phyloP scores from a whole-genome alignment of 2,113 vertebrate species.

The Sinocyclocheilus rhinocerous region DNA sequence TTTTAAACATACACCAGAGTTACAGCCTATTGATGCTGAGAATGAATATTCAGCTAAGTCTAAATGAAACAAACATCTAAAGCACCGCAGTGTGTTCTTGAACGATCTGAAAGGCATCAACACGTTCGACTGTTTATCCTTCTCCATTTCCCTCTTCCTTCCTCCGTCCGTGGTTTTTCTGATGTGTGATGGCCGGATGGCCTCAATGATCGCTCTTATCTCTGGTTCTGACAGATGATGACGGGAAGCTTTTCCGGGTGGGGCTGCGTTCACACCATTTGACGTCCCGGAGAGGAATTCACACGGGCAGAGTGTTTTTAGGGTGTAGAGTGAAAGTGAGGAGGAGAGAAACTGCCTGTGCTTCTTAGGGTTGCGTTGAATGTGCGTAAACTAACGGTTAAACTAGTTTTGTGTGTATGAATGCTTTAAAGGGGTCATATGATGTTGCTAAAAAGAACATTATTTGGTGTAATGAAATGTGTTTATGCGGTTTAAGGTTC shows the following conservation, averaged over 20 bases:
- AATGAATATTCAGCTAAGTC: background rate
- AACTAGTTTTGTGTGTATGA: background rate
- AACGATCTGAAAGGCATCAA: background rate
- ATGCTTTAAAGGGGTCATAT: background rate
- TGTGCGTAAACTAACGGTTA: background rate
- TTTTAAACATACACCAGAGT: background rate
- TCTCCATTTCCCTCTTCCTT: slow-evolving; percentile 7
- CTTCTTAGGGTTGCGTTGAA: background rate
- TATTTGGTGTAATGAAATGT: too few species aligned
- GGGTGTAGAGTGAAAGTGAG: background rate
- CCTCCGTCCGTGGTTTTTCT: background rate
- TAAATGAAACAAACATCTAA: background rate
- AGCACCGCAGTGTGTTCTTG: background rate
- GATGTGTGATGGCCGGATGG: slow-evolving; percentile 24
- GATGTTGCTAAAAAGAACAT: too few species aligned
- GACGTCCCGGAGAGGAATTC: background rate
- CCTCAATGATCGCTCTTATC: slow-evolving; percentile 11
- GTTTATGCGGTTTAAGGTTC: too few species aligned
- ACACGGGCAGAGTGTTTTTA: background rate
- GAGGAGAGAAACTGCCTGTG: background rate
- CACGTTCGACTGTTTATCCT: slow-evolving; percentile 6
- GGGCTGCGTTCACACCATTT: background rate
- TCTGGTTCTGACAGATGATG: slow-evolving; percentile 24
- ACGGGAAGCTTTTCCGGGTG: slow-evolving; percentile 1
- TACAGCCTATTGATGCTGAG: background rate